Evolutionary conservation across 37 sponge, comb jelly and placozoan species (phyloP), one percentile per base, ranked within the genome.

Genomic region (Beroe forskalii): DNA sequence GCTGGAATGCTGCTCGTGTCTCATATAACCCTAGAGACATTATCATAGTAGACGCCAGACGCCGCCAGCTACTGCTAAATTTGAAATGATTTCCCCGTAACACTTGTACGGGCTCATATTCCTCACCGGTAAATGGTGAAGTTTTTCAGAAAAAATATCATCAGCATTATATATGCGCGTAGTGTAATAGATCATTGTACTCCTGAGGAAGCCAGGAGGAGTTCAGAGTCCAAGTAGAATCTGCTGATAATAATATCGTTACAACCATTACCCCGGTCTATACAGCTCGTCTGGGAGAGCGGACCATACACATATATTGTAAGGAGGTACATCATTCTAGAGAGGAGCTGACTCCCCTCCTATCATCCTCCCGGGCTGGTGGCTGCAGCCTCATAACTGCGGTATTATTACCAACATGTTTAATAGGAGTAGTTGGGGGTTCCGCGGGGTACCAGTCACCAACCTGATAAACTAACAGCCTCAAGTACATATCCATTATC

Each of bases 401-500:
- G 28, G 37, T 32, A 69, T 69, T 32, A 69, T 69, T 69, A 69
- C 72, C 72, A 69, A 69, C 32, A 17, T 69, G 72, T 69, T 69
- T 69, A 69, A 69, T 69, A 69, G 72, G 19, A 35, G 37, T 35
- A 27, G 33, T 9, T 69, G 72, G 17, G 17, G 19, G 72, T 69
- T 19, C 38, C 39, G 32, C 36, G 33, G 38, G 72, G 17, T 14
- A 12, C 72, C 72, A 32, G 38, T 9, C 72, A 35, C 72, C 27
- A 69, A 69, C 72, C 28, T 32, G 72, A 69, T 69, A 69, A 69
- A 32, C 72, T 69, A 69, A 69, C 27, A 69, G 72, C 36, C 32
- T 69, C 72, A 69, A 69, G 72, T 69, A 69, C 72, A 69, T 69
- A 69, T 69, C 32, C 72, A 69, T 69, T 69, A 69, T 69, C 72